Conservation (phyloP, 2,113 vertebrate species). For the Corydoras sp. region DNA sequence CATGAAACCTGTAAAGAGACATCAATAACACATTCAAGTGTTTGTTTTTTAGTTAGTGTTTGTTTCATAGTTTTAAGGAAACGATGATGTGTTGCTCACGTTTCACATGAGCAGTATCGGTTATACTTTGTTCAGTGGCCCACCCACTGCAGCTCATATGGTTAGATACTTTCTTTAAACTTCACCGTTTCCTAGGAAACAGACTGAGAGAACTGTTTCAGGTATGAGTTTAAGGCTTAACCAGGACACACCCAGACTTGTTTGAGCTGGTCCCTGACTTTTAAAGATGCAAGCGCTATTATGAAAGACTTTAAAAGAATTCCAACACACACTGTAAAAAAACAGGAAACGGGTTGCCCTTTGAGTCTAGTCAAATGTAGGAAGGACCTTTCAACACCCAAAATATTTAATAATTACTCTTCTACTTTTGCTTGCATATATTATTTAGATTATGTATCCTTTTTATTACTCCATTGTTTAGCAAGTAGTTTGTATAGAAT, state of each 20-base stretch:
- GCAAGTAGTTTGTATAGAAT: no score
- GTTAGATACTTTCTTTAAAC: constrained; percentile 41
- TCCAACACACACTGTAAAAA: constrained; percentile 5
- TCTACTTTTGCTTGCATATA: no score
- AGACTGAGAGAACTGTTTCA: constrained; percentile 42
- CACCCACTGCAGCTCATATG: constrained; percentile 7
- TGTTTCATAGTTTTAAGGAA: neutral
- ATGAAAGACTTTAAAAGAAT: constrained; percentile 17
- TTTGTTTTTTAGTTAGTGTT: neutral
- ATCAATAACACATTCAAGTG: neutral
- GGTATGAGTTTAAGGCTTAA: constrained; percentile 32
- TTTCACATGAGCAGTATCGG: constrained; percentile 11
- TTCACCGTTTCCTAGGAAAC: constrained; percentile 40
- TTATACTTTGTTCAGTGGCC: neutral
- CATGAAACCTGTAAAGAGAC: neutral
- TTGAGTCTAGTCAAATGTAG: neutral
- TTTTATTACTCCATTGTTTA: no score
- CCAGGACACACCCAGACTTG: constrained; percentile 52
- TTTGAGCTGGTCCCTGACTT: constrained; percentile 50
- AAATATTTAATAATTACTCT: neutral
- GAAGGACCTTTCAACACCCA: neutral
- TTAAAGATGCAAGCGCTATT: constrained; percentile 43
- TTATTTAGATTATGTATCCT: no score
- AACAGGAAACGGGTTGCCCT: neutral
- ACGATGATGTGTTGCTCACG: neutral